Evolutionary conservation across 2,113 vertebrate species (phyloP), one percentile per base, ranked within the genome.

Genomic region (Boleophthalmus pectinirostris): DNA sequence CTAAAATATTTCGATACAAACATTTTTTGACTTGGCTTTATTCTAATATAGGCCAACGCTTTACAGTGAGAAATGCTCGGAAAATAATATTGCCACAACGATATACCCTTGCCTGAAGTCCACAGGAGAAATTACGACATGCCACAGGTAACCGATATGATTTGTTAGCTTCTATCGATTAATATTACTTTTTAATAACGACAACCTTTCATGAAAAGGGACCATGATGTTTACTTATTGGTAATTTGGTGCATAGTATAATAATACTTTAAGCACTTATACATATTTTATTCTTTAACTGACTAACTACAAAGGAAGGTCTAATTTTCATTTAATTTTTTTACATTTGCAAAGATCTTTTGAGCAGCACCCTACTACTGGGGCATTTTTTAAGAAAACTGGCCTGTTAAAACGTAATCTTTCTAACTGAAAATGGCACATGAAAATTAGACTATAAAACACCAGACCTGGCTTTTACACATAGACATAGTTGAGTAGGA

Each of bases 51-150:
- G 46, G 3, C 46, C 14, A 47, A 47, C n/a, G 33, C 7, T 72
- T 71, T 57, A 3, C 88, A 98, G 96, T 75, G 96, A 96, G 74
- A 86, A 93, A 65, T 98, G 97, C 79, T 94, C 96, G 0, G 96
- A 98, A 78, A 96, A 91, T 84, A 96, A 95, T 79, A 92, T 97
- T 68, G 92, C 94, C n/a, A 97, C 96, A 10, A 96, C 94, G 6
- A 95, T 93, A 46, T 98, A 98, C 74, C 95, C 96, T 14, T 98
- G 96, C 76, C 82, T 96, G 80, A 97, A 97, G 69, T 66, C 95
- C 54, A 93, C 93, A 1, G 97, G 97, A 15, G 96, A 97, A 83
- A 87, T 96, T 49, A 88, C 96, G 33, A 96, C 96, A 51, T 98
- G 97, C 84, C 96, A 96, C 94, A 97, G 96, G 96, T 98, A 93